Evolutionary conservation across 2,113 vertebrate genomes (phyloP), one percentile per base, ranked within the genome.

Genomic region (Polypterus bichir): DNA sequence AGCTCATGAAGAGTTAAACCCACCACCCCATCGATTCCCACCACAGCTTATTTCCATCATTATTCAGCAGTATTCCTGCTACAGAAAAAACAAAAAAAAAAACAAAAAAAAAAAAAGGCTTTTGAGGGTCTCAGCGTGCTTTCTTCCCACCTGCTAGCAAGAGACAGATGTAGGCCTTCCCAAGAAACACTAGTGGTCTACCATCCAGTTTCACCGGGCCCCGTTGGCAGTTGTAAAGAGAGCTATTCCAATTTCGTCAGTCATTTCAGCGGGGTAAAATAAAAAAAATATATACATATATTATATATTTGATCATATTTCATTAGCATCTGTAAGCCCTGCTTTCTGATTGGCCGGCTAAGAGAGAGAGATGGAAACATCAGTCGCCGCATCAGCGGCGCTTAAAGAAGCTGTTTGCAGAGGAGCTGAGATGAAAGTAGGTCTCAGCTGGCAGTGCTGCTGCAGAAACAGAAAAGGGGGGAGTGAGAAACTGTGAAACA

Each of bases 371-470:
- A 61, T 60, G 69, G 68, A 65, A 67, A 68, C 64, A 74, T 75
- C 69, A 57, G 9, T 5, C 65, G 65, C 27, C 27, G 27, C 60
- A 27, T 10, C 57, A 49, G 57, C 64, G 49, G 49, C 61, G 63
- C 1, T 0, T 68, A 70, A 66, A 71, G 47, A 46, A 44, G 71
- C 65, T 66, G 69, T 52, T 64, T 73, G 70, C 68, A 0, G 65
- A 74, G 75, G 45, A 64, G 66, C 46, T 65, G 74, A 71, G 74
- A 69, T 71, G 79, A 62, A 83, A 83, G 56, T 70, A 78, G 80
- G 78, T 83, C 75, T 83, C 62, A 56, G 76, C 70, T 67, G 3
- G 69, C 66, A 68, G 46, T 5, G 62, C 66, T 61, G 68, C 76
- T 74, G 62, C 65, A 68, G 62, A 72, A 64, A 68, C 62, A 57